Conservation (phyloP, 92 coral and sea anemone genomes). For the Parazoanthus swiftii region DNA sequence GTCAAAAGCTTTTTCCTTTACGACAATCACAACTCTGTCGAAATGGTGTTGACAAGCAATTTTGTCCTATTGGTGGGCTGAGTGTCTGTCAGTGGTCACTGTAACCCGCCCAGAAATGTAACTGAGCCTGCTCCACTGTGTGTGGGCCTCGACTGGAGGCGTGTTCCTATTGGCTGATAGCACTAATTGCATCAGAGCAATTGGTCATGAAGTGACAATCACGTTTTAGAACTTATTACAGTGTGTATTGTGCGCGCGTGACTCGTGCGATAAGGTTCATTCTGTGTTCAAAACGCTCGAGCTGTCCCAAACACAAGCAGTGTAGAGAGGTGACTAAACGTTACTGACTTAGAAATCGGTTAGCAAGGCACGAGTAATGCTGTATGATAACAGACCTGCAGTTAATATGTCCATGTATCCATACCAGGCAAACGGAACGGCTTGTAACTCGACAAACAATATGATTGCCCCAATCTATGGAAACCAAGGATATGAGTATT, state of each 20-base stretch:
- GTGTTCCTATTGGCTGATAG: constrained; percentile 70
- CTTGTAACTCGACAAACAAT: constrained; percentile 68
- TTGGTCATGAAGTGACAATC: constrained; percentile 68
- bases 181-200: constrained; percentile 75
- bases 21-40: constrained; percentile 75
- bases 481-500: constrained; percentile 91
- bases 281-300: not conserved
- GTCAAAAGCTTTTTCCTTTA: constrained; percentile 49
- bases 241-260: constrained; percentile 81
- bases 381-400: constrained; percentile 45
- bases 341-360: constrained; percentile 45
- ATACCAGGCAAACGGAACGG: constrained; percentile 79
- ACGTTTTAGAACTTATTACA: constrained; percentile 67
- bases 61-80: constrained; percentile 74
- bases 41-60: constrained; percentile 92
- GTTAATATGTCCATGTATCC: constrained; percentile 94
- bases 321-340: constrained; percentile 21
- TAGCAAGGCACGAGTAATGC: constrained; percentile 48
- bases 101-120: constrained; percentile 54
- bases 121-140: constrained; percentile 74
- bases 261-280: constrained; percentile 50
- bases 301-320: constrained; percentile 28
- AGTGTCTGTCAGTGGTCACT: constrained; percentile 74
- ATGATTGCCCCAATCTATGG: constrained; percentile 90
- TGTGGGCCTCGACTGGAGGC: constrained; percentile 86